Evolutionary conservation across 2,113 vertebrate species (phyloP).

Genomic region (Hyaena hyaena): DNA sequence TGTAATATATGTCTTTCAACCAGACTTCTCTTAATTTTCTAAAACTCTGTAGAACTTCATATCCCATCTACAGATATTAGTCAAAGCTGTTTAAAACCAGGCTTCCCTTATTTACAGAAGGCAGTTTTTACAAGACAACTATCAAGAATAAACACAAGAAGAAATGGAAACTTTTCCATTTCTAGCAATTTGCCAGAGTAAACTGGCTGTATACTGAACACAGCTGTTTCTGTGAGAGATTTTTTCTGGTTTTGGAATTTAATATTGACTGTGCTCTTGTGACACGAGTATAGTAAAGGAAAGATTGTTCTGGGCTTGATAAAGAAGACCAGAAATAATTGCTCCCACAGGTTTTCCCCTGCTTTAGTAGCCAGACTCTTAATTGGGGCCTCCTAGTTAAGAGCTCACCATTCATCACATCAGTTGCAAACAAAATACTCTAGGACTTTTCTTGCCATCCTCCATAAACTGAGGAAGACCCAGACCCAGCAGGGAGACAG

Average conservation of each 20-base stretch:
- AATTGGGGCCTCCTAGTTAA: background rate
- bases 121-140: conserved; percentile 64
- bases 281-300: conserved; percentile 49
- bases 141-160: conserved; percentile 76
- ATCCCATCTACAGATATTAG: conserved; percentile 32
- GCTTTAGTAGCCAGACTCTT: conserved; percentile 46
- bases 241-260: conserved; percentile 55
- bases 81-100: conserved; percentile 72
- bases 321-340: conserved; percentile 57
- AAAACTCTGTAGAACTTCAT: conserved; percentile 26
- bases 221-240: conserved; percentile 70
- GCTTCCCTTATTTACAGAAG: conserved; percentile 76
- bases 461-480: conserved; percentile 3
- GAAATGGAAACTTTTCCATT: conserved; percentile 74
- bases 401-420: background rate
- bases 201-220: conserved; percentile 59
- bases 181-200: conserved; percentile 59
- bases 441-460: background rate
- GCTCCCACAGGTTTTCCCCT: background rate
- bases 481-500: background rate
- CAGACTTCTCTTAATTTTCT: conserved; percentile 37
- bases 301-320: conserved; percentile 56
- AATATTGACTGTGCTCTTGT: conserved; percentile 49
- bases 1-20: background rate
- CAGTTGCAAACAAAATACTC: conserved; percentile 6